These are phyloP conservation scores for Ginglymostoma cirratum DNA, from an alignment of 2,113 vertebrate genomes.

Conservation along the genomic window DNA sequence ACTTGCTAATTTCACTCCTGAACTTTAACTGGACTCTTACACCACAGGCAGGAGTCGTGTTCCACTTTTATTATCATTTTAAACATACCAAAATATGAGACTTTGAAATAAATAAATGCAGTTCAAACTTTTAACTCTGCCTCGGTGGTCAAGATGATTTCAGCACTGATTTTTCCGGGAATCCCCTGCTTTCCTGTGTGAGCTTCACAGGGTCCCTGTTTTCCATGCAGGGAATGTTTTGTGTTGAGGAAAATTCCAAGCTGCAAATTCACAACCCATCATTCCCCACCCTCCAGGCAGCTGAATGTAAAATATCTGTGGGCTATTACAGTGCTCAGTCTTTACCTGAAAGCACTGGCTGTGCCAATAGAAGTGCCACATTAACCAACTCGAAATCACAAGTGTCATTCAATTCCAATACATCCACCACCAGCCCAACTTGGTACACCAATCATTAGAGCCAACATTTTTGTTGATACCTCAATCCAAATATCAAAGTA, in stretches of 20 bases:
- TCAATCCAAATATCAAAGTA: background rate
- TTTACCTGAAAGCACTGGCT: background rate
- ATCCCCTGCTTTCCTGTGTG: too few species aligned
- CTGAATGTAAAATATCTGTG: background rate
- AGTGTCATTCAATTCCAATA: background rate
- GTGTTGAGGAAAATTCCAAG: background rate
- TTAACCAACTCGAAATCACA: background rate
- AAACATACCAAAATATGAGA: too few species aligned
- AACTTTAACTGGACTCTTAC: background rate
- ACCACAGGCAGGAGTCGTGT: too few species aligned
- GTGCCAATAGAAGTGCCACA: background rate
- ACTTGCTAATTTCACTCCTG: background rate
- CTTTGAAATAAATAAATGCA: too few species aligned
- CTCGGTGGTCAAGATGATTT: background rate
- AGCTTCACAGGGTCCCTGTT: background rate
- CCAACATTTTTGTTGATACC: background rate
- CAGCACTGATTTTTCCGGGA: too few species aligned
- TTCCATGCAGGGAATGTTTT: background rate
- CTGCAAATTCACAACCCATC: too few species aligned
- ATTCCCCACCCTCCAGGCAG: too few species aligned
- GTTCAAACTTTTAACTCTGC: background rate
- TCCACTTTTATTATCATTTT: too few species aligned
- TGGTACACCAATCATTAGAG: background rate
- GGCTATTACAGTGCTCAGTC: background rate
- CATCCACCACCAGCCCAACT: background rate